Evolutionary conservation across 23 tunicate species (phyloP).

Genomic region (Phallusia fumigata): DNA sequence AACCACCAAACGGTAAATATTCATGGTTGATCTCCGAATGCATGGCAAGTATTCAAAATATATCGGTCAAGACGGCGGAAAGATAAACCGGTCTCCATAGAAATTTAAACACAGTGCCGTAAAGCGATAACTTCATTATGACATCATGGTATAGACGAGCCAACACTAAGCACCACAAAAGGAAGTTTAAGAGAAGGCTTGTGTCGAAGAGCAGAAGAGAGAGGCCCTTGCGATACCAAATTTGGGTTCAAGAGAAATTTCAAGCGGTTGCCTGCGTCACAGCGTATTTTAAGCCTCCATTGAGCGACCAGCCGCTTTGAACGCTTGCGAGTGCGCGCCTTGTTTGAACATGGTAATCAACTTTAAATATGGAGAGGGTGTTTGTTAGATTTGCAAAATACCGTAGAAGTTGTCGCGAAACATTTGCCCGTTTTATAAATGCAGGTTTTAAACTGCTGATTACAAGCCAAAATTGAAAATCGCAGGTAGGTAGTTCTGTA

Average conservation of each 20-base stretch:
- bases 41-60: not conserved
- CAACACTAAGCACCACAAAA: not conserved
- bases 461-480: too few species aligned
- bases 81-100: not conserved
- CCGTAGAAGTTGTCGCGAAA: too few species aligned
- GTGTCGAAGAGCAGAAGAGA: not conserved
- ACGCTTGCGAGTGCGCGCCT: too few species aligned
- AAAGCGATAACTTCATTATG: not conserved
- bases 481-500: too few species aligned
- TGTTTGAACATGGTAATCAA: too few species aligned
- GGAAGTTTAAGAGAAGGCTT: not conserved
- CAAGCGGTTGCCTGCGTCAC: not conserved
- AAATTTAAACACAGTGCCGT: not conserved
- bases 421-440: too few species aligned
- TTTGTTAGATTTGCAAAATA: too few species aligned
- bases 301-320: too few species aligned
- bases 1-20: too few species aligned
- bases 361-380: too few species aligned
- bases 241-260: conserved; percentile 1
- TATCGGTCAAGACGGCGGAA: not conserved
- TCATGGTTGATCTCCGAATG: not conserved
- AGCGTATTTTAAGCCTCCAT: not conserved
- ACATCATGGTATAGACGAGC: not conserved
- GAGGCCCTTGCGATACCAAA: not conserved
- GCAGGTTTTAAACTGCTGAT: too few species aligned